These are phyloP conservation scores for Paraplagusia blochii DNA, from an alignment of 2,113 vertebrate genomes.

Conservation along the genomic window DNA sequence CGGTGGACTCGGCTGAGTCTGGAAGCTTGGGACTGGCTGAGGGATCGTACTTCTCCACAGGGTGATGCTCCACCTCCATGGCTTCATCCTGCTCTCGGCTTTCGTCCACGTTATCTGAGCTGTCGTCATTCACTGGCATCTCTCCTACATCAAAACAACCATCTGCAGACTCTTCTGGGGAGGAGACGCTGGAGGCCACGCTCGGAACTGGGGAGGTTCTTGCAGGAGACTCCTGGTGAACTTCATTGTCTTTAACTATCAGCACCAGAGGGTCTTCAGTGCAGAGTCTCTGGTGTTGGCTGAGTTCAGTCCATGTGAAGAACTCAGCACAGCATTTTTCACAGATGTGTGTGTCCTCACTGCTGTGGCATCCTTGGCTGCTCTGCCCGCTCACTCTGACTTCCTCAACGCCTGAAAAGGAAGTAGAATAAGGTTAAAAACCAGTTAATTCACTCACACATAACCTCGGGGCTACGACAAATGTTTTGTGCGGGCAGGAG, in stretches of 20 bases:
- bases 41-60: conserved; percentile 63
- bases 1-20: conserved; percentile 60
- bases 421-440: conserved; percentile 22
- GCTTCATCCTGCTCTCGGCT: conserved; percentile 78
- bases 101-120: conserved; percentile 71
- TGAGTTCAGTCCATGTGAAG: conserved; percentile 87
- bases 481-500: conserved; percentile 18
- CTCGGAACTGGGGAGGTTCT: conserved; percentile 79
- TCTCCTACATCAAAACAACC: conserved; percentile 62
- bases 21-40: conserved; percentile 64
- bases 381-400: conserved; percentile 75
- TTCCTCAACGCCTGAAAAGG: conserved; percentile 71
- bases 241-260: conserved; percentile 83
- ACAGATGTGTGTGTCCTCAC: conserved; percentile 87
- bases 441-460: conserved; percentile 3
- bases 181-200: conserved; percentile 77
- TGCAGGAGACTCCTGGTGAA: conserved; percentile 71
- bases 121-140: conserved; percentile 67
- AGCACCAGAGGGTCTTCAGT: conserved; percentile 84
- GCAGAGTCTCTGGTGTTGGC: conserved; percentile 84
- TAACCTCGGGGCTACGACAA: background rate
- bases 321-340: conserved; percentile 90
- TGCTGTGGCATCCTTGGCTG: conserved; percentile 75
- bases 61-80: conserved; percentile 83
- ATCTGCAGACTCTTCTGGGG: conserved; percentile 80